Percentiles rank a stretch among this genome's conserved stretches.
Evolutionary conservation across 1,140 invertebrate species (phyloP).

Genomic region (Aphis gossypii): DNA sequence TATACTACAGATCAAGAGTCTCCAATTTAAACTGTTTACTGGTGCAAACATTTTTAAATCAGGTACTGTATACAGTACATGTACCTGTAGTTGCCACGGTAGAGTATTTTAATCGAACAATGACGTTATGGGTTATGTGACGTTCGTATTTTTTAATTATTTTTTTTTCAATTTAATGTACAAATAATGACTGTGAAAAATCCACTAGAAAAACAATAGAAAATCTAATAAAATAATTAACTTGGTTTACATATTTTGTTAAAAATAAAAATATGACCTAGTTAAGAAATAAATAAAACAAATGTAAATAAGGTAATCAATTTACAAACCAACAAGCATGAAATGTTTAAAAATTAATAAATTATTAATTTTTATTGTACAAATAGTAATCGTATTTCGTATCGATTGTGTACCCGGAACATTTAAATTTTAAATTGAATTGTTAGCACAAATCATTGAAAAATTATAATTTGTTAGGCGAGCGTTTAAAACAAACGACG

Average conservation of each 20-base stretch:
- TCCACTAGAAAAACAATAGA: neutral
- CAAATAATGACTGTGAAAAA: neutral
- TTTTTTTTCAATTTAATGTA: conserved; percentile 1
- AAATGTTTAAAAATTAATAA: neutral
- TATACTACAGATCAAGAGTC: neutral
- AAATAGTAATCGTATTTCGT: neutral
- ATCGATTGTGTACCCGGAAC: neutral
- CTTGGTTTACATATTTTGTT: neutral
- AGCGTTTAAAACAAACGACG: neutral
- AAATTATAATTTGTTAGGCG: neutral
- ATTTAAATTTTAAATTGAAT: neutral
- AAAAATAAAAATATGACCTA: neutral
- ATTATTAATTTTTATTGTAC: neutral
- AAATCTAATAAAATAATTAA: neutral
- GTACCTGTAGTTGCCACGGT: neutral
- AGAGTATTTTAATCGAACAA: neutral
- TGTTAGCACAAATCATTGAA: neutral
- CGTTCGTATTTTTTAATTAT: neutral
- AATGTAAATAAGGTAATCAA: neutral
- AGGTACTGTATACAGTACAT: neutral
- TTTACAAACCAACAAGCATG: neutral
- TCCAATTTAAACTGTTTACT: neutral
- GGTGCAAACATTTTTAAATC: neutral
- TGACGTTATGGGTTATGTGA: neutral
- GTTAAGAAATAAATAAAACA: neutral